phyloP scores from a whole-genome alignment of 2,113 vertebrate genomes.

The Channa argus region DNA sequence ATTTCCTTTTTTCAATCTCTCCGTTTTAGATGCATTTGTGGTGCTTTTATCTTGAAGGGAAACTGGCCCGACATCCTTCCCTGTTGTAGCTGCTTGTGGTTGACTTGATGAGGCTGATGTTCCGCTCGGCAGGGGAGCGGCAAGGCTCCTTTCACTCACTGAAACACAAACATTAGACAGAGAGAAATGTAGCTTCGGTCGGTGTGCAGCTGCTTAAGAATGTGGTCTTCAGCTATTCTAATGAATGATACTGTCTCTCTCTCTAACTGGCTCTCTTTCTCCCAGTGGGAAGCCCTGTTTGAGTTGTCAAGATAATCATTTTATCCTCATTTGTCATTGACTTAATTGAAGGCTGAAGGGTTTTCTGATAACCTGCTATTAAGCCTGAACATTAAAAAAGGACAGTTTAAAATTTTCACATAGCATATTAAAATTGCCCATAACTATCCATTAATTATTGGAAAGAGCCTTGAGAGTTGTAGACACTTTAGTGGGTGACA shows the following conservation, averaged over 20 bases:
- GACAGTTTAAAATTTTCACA: slow-evolving; percentile 17
- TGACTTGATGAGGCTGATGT: slow-evolving; percentile 73
- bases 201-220: slow-evolving; percentile 72
- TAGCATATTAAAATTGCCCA: slow-evolving; percentile 29
- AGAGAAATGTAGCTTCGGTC: slow-evolving; percentile 50
- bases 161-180: slow-evolving; percentile 58
- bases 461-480: slow-evolving; percentile 24
- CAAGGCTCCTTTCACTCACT: slow-evolving; percentile 74
- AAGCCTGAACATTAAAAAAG: slow-evolving; percentile 7
- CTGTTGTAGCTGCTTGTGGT: background rate
- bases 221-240: slow-evolving; percentile 47
- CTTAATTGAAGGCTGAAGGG: slow-evolving; percentile 38
- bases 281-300: slow-evolving; percentile 35
- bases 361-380: slow-evolving; percentile 43
- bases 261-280: background rate
- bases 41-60: slow-evolving; percentile 62
- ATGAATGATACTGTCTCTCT: slow-evolving; percentile 9
- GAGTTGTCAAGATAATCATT: slow-evolving; percentile 49
- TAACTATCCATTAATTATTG: slow-evolving; percentile 41
- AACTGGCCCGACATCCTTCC: background rate
- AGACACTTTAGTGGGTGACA: slow-evolving; percentile 27
- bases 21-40: too few relatives aligned
- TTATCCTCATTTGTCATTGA: slow-evolving; percentile 44
- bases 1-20: too few relatives aligned
- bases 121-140: slow-evolving; percentile 80